These are phyloP conservation scores for Cromileptes altivelis DNA, from an alignment of 2,113 vertebrate species.

Conservation along the genomic window DNA sequence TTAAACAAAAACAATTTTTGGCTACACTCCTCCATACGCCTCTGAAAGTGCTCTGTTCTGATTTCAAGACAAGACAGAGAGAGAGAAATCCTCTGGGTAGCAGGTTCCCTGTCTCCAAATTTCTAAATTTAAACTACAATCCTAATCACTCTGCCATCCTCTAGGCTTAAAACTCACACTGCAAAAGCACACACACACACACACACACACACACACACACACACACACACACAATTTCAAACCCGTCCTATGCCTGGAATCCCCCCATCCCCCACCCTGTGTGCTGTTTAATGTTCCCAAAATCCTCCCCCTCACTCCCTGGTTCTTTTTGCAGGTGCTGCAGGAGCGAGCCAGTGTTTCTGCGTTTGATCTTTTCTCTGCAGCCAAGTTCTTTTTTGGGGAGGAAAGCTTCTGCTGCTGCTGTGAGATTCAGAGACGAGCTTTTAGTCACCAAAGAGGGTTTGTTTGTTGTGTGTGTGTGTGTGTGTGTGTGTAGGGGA, in stretches of 20 bases:
- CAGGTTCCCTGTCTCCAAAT: conserved; percentile 53
- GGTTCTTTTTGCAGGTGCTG: conserved; percentile 31
- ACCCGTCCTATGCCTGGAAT: conserved; percentile 10
- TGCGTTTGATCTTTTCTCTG: conserved; percentile 73
- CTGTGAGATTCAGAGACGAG: conserved; percentile 48
- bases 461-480: conserved; percentile 14
- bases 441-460: conserved; percentile 40
- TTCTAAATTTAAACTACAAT: conserved; percentile 74
- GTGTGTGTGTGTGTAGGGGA: neutral
- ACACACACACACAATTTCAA: conserved; percentile 22
- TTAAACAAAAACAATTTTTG: conserved; percentile 11
- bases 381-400: conserved; percentile 63
- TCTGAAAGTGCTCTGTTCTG: conserved; percentile 36
- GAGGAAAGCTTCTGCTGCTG: conserved; percentile 32
- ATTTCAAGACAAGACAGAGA: conserved; percentile 36
- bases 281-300: conserved; percentile 30
- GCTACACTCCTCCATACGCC: neutral
- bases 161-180: conserved; percentile 49
- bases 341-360: conserved; percentile 45
- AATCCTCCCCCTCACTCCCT: conserved; percentile 1
- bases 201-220: neutral
- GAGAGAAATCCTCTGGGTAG: conserved; percentile 46
- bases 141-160: conserved; percentile 52
- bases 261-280: neutral
- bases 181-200: neutral